Evolutionary conservation across 1,140 invertebrate species (phyloP), one percentile per base, ranked within the genome.

Genomic region (Anastatus disparis): DNA sequence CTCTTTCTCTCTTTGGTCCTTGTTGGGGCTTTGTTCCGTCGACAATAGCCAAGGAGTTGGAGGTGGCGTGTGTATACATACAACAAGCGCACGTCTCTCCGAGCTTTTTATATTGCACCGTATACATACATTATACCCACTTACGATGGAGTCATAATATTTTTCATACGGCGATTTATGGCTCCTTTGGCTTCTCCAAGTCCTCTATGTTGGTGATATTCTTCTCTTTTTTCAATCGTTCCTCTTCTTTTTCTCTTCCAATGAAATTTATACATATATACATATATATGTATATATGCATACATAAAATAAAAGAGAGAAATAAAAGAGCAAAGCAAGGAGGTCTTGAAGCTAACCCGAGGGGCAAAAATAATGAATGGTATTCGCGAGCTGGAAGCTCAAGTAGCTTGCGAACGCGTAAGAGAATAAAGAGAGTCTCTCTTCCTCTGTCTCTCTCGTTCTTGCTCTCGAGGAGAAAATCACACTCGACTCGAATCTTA

Each of bases 131-230:
- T 73, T 79, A 76, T 75, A 68, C 62, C 68, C 75, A 77, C 74
- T 77, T 76, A 74, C 74, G 79, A 82, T 81, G 76, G 75, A 80
- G 75, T 74, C 77, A 72, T 79, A 79, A 81, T 82, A 81, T 79
- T 78, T 79, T 71, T 77, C 73, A 73, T 72, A 52, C 64, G 66
- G 35, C 61, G 67, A 77, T 78, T 77, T 78, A 78, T 77, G 74
- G 70, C 53, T 53, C 63, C n/a, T 53, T 35, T 20, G 20, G 22
- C 29, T n/a, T n/a, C n/a, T n/a, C 55, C 3, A 55, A 27, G 29
- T 56, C 55, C 44, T 44, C n/a, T 22, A 27, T 40, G 31, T 35
- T n/a, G 48, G 48, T 31, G 59, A 61, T 52, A 67, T 50, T 42
- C 15, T 20, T 40, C 53, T 22, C 31, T 35, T 35, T 17, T 15